Conservation (phyloP, 1,140 invertebrate genomes). For the Nephotettix cincticeps region DNA sequence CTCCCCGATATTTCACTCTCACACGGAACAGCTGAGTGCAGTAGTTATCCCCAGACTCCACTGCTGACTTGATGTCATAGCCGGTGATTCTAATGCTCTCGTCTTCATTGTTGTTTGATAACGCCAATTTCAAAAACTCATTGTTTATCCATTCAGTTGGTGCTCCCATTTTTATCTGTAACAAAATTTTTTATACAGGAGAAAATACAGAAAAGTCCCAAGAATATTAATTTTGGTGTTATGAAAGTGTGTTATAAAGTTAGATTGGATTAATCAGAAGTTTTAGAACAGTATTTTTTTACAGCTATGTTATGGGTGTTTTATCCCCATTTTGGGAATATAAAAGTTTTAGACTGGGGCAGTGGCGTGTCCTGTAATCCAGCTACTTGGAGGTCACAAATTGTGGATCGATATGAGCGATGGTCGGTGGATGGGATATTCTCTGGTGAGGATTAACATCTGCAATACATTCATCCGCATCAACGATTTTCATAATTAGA, state of each 20-base stretch:
- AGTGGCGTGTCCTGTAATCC: too few relatives aligned
- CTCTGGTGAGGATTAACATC: too few relatives aligned
- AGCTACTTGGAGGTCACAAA: too few relatives aligned
- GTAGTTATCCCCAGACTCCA: conserved; percentile 26
- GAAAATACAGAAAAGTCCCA: neutral
- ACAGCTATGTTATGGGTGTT: neutral
- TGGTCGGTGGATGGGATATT: too few relatives aligned
- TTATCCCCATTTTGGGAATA: too few relatives aligned
- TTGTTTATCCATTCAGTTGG: conserved; percentile 1
- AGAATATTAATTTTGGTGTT: neutral
- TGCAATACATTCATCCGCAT: too few relatives aligned
- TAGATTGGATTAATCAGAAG: neutral
- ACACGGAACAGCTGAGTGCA: conserved; percentile 14
- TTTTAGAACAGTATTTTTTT: neutral
- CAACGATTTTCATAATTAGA: too few relatives aligned
- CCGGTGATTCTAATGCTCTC: neutral
- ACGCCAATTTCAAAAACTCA: neutral
- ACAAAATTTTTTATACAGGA: too few relatives aligned
- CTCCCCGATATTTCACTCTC: neutral
- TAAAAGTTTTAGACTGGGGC: too few relatives aligned
- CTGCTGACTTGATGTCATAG: conserved; percentile 6
- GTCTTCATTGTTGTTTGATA: neutral
- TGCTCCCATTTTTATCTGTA: neutral
- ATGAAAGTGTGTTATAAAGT: neutral
- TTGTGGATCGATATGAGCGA: too few relatives aligned